Evolutionary conservation across 2,888 invertebrate species (phyloP).

Genomic region (Stenolophus ochropezus): DNA sequence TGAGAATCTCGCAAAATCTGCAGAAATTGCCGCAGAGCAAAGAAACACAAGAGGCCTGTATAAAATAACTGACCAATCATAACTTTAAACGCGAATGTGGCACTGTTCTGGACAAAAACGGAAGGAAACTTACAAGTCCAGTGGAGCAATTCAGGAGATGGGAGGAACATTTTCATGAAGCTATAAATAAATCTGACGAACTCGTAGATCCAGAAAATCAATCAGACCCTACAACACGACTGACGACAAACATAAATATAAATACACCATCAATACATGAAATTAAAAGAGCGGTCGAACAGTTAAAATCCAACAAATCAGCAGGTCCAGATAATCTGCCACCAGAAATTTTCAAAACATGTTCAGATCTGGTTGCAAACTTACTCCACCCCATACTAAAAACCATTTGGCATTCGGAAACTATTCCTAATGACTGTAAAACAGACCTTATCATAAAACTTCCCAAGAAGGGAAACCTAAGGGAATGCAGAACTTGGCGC

Average conservation of each 20-base stretch:
- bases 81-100: not conserved
- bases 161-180: not conserved
- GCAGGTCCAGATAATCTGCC: not conserved
- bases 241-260: not conserved
- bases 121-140: not conserved
- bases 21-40: not conserved
- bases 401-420: not conserved
- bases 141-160: not conserved
- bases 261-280: not conserved
- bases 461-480: not conserved
- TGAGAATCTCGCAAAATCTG: not conserved
- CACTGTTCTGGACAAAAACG: not conserved
- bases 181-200: not conserved
- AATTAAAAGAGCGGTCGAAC: not conserved
- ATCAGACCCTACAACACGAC: not conserved
- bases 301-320: not conserved
- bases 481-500: not conserved
- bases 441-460: not conserved
- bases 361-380: not conserved
- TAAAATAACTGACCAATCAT: not conserved
- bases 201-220: not conserved
- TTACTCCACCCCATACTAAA: not conserved
- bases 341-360: not conserved
- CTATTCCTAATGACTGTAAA: not conserved
- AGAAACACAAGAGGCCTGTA: not conserved